phyloP scores from a whole-genome alignment of 2,888 invertebrate genomes.

The Trisateles emortualis region DNA sequence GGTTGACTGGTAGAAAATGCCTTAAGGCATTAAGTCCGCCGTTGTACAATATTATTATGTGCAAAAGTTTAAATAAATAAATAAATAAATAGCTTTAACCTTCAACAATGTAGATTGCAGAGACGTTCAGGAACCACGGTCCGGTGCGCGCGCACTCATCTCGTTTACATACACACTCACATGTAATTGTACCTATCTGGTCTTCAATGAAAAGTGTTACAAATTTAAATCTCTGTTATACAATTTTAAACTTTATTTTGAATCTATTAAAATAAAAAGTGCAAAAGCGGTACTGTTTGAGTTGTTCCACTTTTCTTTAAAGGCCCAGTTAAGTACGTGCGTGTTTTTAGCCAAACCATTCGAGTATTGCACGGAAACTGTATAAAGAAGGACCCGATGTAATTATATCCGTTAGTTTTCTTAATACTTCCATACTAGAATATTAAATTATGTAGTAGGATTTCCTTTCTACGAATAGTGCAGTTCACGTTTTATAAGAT shows the following conservation, averaged over 20 bases:
- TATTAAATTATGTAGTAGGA: neutral
- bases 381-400: neutral
- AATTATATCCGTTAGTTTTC: neutral
- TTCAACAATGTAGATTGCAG: constrained; percentile 52
- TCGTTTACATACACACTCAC: constrained; percentile 42
- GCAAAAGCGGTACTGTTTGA: too few relatives aligned
- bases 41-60: too few relatives aligned
- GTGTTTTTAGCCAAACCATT: neutral
- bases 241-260: neutral
- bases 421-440: constrained; percentile 3
- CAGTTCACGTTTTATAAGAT: too few relatives aligned
- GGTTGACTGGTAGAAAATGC: too few relatives aligned
- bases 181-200: constrained; percentile 1
- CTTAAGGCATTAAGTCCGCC: too few relatives aligned
- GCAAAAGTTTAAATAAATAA: too few relatives aligned
- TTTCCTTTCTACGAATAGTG: constrained; percentile 1
- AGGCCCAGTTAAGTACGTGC: neutral
- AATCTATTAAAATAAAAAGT: neutral
- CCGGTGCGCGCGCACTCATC: constrained; percentile 43
- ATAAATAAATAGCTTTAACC: constrained; percentile 40
- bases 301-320: neutral
- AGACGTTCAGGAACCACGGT: constrained; percentile 59
- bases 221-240: neutral
- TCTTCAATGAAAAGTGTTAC: neutral
- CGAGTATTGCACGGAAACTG: neutral